Conservation (phyloP, 1,140 invertebrate species). For the Heliconius nattereri region DNA sequence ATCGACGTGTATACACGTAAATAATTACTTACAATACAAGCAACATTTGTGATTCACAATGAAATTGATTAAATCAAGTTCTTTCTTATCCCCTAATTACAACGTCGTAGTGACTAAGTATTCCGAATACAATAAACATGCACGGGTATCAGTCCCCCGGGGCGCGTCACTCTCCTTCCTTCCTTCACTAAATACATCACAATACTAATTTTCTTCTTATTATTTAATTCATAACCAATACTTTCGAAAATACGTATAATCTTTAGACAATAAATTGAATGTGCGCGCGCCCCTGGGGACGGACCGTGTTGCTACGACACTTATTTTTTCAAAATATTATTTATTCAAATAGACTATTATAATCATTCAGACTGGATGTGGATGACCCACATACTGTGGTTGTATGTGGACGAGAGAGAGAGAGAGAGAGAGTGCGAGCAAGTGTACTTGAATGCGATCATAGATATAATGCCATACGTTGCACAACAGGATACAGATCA, state of each 20-base stretch:
- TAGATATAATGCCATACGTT: slow-evolving; percentile 19
- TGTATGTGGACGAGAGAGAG: too few species aligned
- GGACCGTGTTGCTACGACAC: not conserved
- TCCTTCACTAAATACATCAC: not conserved
- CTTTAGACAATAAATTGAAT: not conserved
- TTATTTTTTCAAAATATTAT: too few species aligned
- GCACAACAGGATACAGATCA: slow-evolving; percentile 8
- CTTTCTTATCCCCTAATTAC: not conserved
- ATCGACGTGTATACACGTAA: not conserved
- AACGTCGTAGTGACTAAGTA: slow-evolving; percentile 7
- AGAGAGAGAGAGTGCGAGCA: too few species aligned
- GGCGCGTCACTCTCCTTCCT: not conserved
- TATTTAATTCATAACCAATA: not conserved
- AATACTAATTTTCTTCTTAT: not conserved
- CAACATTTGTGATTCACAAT: slow-evolving; percentile 3
- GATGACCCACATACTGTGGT: too few species aligned
- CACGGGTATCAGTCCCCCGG: not conserved
- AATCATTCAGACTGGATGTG: too few species aligned
- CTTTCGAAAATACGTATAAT: not conserved
- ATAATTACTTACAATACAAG: slow-evolving; percentile 4
- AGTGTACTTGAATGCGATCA: too few species aligned
- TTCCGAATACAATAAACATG: not conserved
- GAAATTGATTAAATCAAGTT: slow-evolving; percentile 4
- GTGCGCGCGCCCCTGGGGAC: not conserved
- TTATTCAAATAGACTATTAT: too few species aligned